Conservation (phyloP, 2,888 invertebrate species). For the Buathra laborator region DNA sequence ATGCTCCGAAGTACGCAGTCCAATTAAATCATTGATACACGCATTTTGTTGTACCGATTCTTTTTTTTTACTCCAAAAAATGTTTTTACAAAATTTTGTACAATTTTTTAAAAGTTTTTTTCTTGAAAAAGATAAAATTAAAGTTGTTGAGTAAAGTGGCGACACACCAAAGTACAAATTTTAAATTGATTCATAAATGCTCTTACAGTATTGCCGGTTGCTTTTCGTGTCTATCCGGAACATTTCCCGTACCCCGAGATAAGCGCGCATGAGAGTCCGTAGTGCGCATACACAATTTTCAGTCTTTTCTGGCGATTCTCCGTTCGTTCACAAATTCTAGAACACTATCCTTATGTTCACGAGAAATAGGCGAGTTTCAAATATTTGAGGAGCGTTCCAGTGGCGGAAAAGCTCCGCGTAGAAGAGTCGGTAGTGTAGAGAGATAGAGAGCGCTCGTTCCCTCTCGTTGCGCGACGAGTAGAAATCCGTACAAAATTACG, state of each 20-base stretch:
- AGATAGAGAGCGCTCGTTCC: constrained; percentile 7
- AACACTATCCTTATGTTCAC: constrained; percentile 55
- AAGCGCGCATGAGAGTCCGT: neutral
- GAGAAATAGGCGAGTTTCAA: constrained; percentile 75
- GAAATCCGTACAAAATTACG: constrained; percentile 68
- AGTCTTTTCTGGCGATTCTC: constrained; percentile 36
- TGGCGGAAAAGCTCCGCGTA: constrained; percentile 59
- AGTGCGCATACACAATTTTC: constrained; percentile 48
- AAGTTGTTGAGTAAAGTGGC: too few relatives aligned
- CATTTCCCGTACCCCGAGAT: too few relatives aligned
- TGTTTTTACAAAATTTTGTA: too few relatives aligned
- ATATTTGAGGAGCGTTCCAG: constrained; percentile 76
- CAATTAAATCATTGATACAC: neutral
- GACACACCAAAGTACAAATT: too few relatives aligned
- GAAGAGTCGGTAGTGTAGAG: constrained; percentile 4
- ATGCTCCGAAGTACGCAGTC: neutral
- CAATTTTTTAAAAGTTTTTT: too few relatives aligned
- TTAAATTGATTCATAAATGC: too few relatives aligned
- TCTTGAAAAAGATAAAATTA: too few relatives aligned
- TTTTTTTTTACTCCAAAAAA: neutral
- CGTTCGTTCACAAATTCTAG: constrained; percentile 29
- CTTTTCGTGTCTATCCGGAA: too few relatives aligned
- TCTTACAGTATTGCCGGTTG: too few relatives aligned
- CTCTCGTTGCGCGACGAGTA: neutral
- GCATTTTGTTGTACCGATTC: neutral